Evolutionary conservation across 2,888 invertebrate genomes (phyloP), one percentile per base, ranked within the genome.

Genomic region (Drosophila maculinotata): DNA sequence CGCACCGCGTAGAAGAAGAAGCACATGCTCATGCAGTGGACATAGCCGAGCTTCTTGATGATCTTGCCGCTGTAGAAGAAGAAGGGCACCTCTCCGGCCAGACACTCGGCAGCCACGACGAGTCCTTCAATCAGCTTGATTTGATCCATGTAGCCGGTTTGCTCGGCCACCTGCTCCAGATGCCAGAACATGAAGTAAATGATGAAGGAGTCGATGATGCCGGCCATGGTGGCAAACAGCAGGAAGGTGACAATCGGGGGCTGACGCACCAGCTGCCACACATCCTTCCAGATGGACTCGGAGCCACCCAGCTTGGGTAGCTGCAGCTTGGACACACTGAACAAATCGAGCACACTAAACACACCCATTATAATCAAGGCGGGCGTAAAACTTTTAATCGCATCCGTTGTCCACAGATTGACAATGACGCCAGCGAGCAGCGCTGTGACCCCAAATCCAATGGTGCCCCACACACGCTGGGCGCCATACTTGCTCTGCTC

Each of bases 161-260:
- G 88, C 12, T 92, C 92, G 0, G 96, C 96, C 35, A 96, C 90
- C 82, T 96, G 96, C 90, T 97, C 96, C 44, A 97, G 85, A 82
- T 95, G 96, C 96, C 96, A 96, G 89, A 96, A 96, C 92, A 96
- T 93, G 80, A 95, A 96, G 82, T 96, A 96, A 12, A 96, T 95
- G 49, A 96, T 94, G 89, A 96, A 96, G 47, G 96, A 95, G 79
- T 96, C 96, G 25, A 96, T 93, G 0, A 95, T 94, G 0, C 96
- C 96, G 0, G 95, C 95, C 8, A 96, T 93, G 0, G 95, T 94
- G 0, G 96, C 95, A 88, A 96, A 96, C 0, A 93, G 89, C 12
- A 96, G 92, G 89, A 96, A 97, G 8, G 94, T 92, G 0, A 94
- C 86, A 0, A 96, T 95, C 0, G 94, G 92, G 0, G 94, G 94